Evolutionary conservation across 2,888 invertebrate genomes (phyloP), one percentile per base, ranked within the genome.

Genomic region (Steinernema scapterisci): DNA sequence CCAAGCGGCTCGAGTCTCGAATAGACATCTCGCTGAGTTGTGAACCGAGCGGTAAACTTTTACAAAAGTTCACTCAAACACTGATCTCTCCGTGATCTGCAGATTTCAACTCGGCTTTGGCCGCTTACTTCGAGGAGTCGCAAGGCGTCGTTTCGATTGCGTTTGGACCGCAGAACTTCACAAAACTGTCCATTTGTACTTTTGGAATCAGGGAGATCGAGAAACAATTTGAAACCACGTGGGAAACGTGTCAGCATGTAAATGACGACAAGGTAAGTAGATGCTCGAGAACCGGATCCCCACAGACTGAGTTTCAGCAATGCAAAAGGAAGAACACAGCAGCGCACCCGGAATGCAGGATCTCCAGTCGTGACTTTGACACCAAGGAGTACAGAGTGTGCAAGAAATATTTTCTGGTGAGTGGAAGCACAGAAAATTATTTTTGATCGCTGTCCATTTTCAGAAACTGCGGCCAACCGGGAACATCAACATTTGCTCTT

Each of bases 401-500:
- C 63, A 63, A 63, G n/a, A 16, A 16, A 16, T 63, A 63, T 16
- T 63, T 31, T 31, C 16, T 5, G 16, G 63, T 63, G 31, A 63
- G 63, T 25, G 13, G 3, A 5, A 16, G n/a, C n/a, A n/a, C n/a
- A n/a, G n/a, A n/a, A n/a, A n/a, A n/a, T 54, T 5, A 25, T 27
- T 9, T 63, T 31, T 38, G 1, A 13, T 1, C 27, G 31, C 19
- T 31, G 63, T 25, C 16, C 6, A 27, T 81, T 79, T 80, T 74
- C 63, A 73, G 27, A 71, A 43, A 27, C 45, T 72, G 5, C 31
- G 21, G 25, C 11, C 23, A 9, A 45, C 9, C 3, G 45, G 31
- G 9, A 19, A 21, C 3, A 76, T 82, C 23, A 75, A 79, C 13
- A 84, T 82, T 51, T 86, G 86, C 63, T 46, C 81, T 9, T 72